Evolutionary conservation across 2,113 vertebrate genomes (phyloP).

Genomic region (Nibea albiflora): DNA sequence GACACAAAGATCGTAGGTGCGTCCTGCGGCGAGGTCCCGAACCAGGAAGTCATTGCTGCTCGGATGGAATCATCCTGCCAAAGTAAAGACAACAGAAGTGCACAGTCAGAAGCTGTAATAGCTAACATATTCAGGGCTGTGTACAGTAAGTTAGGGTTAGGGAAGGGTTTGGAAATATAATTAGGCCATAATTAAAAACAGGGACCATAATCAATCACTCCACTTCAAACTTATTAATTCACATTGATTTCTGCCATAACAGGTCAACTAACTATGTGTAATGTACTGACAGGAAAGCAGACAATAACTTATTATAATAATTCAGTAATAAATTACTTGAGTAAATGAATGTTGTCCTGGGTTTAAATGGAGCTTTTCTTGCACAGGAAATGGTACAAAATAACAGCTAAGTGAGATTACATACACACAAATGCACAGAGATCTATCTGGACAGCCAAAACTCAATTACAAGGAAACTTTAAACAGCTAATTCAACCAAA

Average conservation of each 20-base stretch:
- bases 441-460: no score
- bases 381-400: neutral
- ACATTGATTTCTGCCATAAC: neutral
- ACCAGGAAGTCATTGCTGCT: constrained; percentile 92
- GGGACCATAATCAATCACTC: neutral
- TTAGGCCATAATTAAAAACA: neutral
- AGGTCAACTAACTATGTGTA: neutral
- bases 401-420: neutral
- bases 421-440: neutral
- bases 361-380: neutral
- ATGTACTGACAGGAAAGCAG: no score
- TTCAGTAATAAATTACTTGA: neutral
- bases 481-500: neutral
- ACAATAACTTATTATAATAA: no score
- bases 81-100: constrained; percentile 31
- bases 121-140: neutral
- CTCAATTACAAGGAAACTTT: neutral
- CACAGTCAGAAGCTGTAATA: neutral
- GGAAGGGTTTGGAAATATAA: neutral
- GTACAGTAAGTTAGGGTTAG: no score
- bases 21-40: constrained; percentile 91
- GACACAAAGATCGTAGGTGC: constrained; percentile 93
- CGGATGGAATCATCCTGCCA: constrained; percentile 93
- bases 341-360: neutral
- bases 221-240: neutral